Percentiles rank a stretch among this genome's conserved stretches.
Evolutionary conservation across 2,797 vertebrate species (phyloP).

Genomic region (Sibirionetta formosa): DNA sequence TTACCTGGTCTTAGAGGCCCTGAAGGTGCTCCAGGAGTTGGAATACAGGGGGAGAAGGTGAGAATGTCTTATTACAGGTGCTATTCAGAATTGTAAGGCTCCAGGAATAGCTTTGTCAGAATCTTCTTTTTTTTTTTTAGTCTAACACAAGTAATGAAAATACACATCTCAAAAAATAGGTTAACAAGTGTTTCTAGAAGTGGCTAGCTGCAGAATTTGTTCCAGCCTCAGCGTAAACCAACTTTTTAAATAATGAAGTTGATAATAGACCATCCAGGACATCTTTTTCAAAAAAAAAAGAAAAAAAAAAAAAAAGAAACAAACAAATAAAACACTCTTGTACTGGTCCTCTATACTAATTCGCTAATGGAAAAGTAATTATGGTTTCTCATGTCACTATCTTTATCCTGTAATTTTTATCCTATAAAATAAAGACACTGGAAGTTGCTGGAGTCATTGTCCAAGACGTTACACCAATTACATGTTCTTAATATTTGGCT

Average conservation of each 20-base stretch:
- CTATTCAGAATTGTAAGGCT: not conserved
- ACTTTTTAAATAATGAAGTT: not conserved
- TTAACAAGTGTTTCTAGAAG: not conserved
- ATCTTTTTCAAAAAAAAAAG: not conserved
- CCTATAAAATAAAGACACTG: not conserved
- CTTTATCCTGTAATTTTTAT: not conserved
- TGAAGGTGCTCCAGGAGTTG: constrained; percentile 89
- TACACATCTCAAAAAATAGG: not conserved
- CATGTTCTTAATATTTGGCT: not conserved
- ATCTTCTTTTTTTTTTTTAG: not conserved
- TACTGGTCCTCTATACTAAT: not conserved
- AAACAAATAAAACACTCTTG: not conserved
- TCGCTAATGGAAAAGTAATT: not conserved
- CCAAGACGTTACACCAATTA: not conserved
- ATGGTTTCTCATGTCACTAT: not conserved
- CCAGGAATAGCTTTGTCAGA: not conserved
- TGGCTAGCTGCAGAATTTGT: not conserved
- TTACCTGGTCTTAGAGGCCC: constrained; percentile 87
- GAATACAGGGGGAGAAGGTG: constrained; percentile 92
- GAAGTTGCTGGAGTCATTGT: not conserved
- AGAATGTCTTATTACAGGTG: not conserved
- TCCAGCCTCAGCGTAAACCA: not conserved
- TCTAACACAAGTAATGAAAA: not conserved
- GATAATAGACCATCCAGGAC: not conserved
- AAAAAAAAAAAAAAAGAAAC: not conserved